phyloP scores from a whole-genome alignment of 2,113 vertebrate species.

The Scomber japonicus region DNA sequence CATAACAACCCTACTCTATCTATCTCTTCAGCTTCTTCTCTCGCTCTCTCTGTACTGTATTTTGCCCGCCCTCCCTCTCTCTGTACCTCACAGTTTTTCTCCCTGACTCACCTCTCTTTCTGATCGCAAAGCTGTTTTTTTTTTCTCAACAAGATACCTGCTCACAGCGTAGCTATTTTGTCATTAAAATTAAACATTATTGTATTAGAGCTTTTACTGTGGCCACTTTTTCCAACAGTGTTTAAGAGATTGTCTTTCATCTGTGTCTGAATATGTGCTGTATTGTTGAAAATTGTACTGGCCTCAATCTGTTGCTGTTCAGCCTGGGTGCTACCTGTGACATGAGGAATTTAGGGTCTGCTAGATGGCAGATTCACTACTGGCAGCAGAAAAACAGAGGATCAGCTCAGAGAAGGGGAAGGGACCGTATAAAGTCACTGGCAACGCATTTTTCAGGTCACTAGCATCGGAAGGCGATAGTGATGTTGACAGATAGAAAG shows the following conservation, averaged over 20 bases:
- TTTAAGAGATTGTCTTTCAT: slow-evolving; percentile 50
- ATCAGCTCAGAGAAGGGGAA: slow-evolving; percentile 48
- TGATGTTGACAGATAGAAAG: slow-evolving; percentile 70
- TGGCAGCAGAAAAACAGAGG: slow-evolving; percentile 47
- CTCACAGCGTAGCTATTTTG: slow-evolving; percentile 55
- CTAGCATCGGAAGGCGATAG: slow-evolving; percentile 50
- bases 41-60: slow-evolving; percentile 50
- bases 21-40: slow-evolving; percentile 77
- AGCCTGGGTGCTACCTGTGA: slow-evolving; percentile 53
- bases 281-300: slow-evolving; percentile 43
- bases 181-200: slow-evolving; percentile 67
- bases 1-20: slow-evolving; percentile 83
- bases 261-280: slow-evolving; percentile 7
- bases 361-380: slow-evolving; percentile 35
- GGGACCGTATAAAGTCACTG: slow-evolving; percentile 55
- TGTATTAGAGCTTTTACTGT: slow-evolving; percentile 38
- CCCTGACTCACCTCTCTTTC: slow-evolving; percentile 65
- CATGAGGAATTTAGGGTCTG: slow-evolving; percentile 44
- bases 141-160: slow-evolving; percentile 17
- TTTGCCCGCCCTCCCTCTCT: slow-evolving; percentile 32
- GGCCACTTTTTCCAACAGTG: slow-evolving; percentile 45
- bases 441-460: slow-evolving; percentile 76
- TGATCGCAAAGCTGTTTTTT: slow-evolving; percentile 52
- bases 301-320: slow-evolving; percentile 52
- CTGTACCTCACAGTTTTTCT: slow-evolving; percentile 62